Evolutionary conservation across 2,113 vertebrate genomes (phyloP).

Genomic region (Spea bombifrons): DNA sequence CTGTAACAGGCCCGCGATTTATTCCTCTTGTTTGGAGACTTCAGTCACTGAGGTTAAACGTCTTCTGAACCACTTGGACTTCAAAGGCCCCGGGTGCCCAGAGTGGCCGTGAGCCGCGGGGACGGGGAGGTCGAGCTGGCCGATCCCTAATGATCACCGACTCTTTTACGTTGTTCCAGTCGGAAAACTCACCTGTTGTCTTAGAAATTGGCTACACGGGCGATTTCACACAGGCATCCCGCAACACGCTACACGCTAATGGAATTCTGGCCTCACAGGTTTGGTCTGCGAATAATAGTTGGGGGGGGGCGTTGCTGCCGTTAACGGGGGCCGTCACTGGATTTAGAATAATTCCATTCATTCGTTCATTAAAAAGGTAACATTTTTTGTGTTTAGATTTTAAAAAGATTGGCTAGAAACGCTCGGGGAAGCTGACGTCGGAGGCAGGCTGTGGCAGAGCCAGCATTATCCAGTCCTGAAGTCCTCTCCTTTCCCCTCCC

Average conservation of each 20-base stretch:
- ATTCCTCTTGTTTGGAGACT: slow-evolving; percentile 25
- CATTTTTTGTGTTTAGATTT: too few relatives aligned
- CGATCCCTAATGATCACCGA: background rate
- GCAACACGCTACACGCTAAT: background rate
- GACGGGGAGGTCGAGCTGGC: background rate
- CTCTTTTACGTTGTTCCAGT: slow-evolving; percentile 34
- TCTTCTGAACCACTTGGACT: slow-evolving; percentile 17
- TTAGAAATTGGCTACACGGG: slow-evolving; percentile 7
- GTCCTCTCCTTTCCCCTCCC: too few relatives aligned
- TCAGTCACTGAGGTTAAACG: slow-evolving; percentile 18
- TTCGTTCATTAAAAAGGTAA: too few relatives aligned
- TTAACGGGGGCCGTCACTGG: too few relatives aligned
- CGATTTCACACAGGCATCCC: background rate
- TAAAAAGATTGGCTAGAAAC: too few relatives aligned
- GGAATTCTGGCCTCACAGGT: background rate
- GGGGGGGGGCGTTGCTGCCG: background rate
- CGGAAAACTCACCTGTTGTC: slow-evolving; percentile 5
- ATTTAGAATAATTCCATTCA: too few relatives aligned
- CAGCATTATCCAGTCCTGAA: too few relatives aligned
- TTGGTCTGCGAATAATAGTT: background rate
- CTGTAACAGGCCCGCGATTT: background rate
- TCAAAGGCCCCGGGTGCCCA: slow-evolving; percentile 22
- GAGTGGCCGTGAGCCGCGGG: background rate
- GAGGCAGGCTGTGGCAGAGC: too few relatives aligned
- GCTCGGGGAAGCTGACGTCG: too few relatives aligned